Conservation (phyloP, 1,140 invertebrate genomes). For the Scaptomyza graminum region DNA sequence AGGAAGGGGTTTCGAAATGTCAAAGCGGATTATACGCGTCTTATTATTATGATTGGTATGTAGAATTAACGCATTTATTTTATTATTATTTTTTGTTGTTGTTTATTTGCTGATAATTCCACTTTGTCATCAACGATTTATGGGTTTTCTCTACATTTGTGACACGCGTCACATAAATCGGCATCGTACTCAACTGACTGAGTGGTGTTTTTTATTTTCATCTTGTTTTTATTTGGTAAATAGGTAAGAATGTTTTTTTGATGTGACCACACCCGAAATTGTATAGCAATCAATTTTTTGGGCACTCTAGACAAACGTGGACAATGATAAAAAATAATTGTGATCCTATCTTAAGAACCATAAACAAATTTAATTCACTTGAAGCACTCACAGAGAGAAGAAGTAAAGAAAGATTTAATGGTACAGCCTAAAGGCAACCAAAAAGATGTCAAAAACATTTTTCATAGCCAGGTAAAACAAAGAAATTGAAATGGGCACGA, state of each 20-base stretch:
- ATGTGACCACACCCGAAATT: constrained; percentile 52
- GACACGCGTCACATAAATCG: constrained; percentile 55
- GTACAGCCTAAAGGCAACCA: not conserved
- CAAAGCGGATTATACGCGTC: constrained; percentile 43
- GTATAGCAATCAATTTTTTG: constrained; percentile 39
- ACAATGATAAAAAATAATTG: constrained; percentile 35
- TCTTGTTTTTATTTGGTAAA: not conserved
- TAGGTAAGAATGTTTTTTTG: constrained; percentile 40
- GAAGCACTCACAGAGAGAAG: constrained; percentile 17
- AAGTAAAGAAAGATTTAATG: constrained; percentile 3
- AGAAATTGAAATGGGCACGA: too few species aligned
- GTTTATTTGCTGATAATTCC: constrained; percentile 54
- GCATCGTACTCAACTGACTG: constrained; percentile 38
- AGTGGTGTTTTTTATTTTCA: constrained; percentile 47
- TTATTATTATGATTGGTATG: constrained; percentile 36
- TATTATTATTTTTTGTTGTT: not conserved
- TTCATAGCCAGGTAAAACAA: not conserved
- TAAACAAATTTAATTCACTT: constrained; percentile 41
- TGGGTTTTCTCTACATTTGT: constrained; percentile 61
- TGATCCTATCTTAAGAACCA: constrained; percentile 37
- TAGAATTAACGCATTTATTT: constrained; percentile 11
- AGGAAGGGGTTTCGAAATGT: constrained; percentile 19
- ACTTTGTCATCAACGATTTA: constrained; percentile 73
- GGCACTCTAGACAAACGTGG: constrained; percentile 14
- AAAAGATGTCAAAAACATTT: not conserved